Evolutionary conservation across 2,888 invertebrate species (phyloP), one percentile per base, ranked within the genome.

Genomic region (Philereme vetulata): DNA sequence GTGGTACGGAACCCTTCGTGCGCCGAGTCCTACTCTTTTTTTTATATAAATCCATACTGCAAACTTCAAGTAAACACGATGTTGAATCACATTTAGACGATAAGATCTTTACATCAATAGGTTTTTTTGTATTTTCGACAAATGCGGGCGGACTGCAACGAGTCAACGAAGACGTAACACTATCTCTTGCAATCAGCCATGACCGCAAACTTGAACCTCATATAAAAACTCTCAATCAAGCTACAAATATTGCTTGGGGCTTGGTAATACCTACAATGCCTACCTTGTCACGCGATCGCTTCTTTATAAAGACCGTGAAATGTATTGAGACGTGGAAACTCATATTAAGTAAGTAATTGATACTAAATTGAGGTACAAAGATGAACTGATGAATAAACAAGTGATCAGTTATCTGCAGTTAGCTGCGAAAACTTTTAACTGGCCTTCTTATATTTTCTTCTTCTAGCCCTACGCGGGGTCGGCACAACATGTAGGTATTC

Each of bases 181-280:
- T 6, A 36, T 48, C 11, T 48, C 48, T 36, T 35, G 45, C 44
- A 51, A 10, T 56, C 53, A 63, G 35, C 53, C 63, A 43, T 66
- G 63, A 66, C 61, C 66, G 63, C 56, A 34, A 59, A 63, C 63
- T 66, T 66, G 66, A 66, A 64, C 57, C 52, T 62, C 36, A 52
- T 53, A 34, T 47, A 45, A 53, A 64, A 51, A 53, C 35, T 55
- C 51, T 48, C 10, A 40, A 48, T 56, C 33, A 48, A 34, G 50
- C 32, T 43, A 42, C 40, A 11, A 40, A 35, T 7, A 10, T 5
- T 21, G 7, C 44, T 45, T 45, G 11, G 10, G 40, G 34, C 51
- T 43, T 52, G 36, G 36, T 36, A 38, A 6, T 6, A 38, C 38
- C 33, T 7, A 42, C 34, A 51, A 51, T 51, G 11, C 43, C 42